These are phyloP conservation scores for Galaxea fascicularis DNA, from an alignment of 92 coral and sea anemone genomes.

Conservation along the genomic window DNA sequence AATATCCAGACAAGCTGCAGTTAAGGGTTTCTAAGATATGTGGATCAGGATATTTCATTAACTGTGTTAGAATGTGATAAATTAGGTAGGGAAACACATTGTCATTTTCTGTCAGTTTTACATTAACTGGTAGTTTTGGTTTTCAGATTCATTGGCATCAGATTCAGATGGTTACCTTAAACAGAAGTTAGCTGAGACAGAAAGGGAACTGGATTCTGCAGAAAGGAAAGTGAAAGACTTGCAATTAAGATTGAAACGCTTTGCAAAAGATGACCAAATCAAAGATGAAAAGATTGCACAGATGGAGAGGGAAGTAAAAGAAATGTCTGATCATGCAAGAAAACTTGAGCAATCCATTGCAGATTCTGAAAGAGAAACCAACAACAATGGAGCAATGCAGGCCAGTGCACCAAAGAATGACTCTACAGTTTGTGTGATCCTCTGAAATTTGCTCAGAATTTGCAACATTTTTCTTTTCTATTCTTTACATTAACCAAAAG, in stretches of 20 bases:
- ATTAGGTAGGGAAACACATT: too few relatives aligned
- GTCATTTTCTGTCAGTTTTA: background rate
- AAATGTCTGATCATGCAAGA: slow-evolving; percentile 75
- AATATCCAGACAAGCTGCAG: too few relatives aligned
- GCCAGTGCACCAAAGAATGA: slow-evolving; percentile 38
- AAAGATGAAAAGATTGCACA: slow-evolving; percentile 89
- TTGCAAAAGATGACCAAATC: slow-evolving; percentile 92
- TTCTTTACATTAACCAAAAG: background rate
- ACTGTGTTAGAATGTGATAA: too few relatives aligned
- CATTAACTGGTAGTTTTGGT: background rate
- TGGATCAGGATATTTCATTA: too few relatives aligned
- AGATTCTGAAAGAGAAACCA: slow-evolving; percentile 48
- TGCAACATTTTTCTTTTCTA: background rate
- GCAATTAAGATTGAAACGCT: slow-evolving; percentile 91
- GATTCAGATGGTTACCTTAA: slow-evolving; percentile 51
- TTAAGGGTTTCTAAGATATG: too few relatives aligned
- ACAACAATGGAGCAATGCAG: slow-evolving; percentile 53
- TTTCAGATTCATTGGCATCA: slow-evolving; percentile 50
- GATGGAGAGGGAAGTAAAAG: slow-evolving; percentile 89
- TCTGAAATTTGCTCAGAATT: slow-evolving; percentile 25
- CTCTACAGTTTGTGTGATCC: slow-evolving; percentile 76
- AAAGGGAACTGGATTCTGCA: slow-evolving; percentile 88
- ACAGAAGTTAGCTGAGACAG: slow-evolving; percentile 65
- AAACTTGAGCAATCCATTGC: slow-evolving; percentile 76
- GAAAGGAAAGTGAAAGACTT: slow-evolving; percentile 96